These are phyloP conservation scores for Bradypodion pumilum DNA, from an alignment of 2,797 vertebrate species.

Conservation along the genomic window DNA sequence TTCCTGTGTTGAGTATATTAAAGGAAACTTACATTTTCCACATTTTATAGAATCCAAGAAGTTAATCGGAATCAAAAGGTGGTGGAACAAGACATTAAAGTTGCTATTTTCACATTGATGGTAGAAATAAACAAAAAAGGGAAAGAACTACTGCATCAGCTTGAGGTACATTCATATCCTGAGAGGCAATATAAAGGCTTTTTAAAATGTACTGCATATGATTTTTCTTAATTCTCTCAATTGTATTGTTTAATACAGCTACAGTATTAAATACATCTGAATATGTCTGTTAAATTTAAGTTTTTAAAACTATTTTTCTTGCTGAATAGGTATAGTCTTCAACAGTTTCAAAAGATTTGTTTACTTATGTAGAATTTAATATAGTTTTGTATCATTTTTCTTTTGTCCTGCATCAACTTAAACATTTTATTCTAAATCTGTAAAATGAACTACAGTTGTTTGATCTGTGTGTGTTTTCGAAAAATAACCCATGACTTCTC, in stretches of 20 bases:
- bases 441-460: background rate
- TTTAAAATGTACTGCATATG: background rate
- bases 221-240: background rate
- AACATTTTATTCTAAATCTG: background rate
- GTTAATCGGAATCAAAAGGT: constrained; percentile 95
- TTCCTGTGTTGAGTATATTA: background rate
- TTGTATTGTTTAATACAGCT: background rate
- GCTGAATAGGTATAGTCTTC: too few relatives aligned
- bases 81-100: constrained; percentile 97
- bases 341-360: too few relatives aligned
- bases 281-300: background rate
- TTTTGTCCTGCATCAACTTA: too few relatives aligned
- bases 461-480: background rate
- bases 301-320: background rate
- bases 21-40: background rate
- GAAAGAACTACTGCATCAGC: constrained; percentile 93
- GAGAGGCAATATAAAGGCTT: background rate
- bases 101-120: constrained; percentile 95
- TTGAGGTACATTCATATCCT: constrained; percentile 83
- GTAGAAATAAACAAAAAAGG: constrained; percentile 99
- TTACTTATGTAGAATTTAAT: too few relatives aligned
- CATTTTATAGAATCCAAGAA: constrained; percentile 88
- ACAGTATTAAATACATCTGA: background rate
- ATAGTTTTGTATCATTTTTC: too few relatives aligned
- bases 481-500: background rate